These are phyloP conservation scores for Gastrophysa polygoni DNA, from an alignment of 2,888 invertebrate genomes.

Conservation along the genomic window DNA sequence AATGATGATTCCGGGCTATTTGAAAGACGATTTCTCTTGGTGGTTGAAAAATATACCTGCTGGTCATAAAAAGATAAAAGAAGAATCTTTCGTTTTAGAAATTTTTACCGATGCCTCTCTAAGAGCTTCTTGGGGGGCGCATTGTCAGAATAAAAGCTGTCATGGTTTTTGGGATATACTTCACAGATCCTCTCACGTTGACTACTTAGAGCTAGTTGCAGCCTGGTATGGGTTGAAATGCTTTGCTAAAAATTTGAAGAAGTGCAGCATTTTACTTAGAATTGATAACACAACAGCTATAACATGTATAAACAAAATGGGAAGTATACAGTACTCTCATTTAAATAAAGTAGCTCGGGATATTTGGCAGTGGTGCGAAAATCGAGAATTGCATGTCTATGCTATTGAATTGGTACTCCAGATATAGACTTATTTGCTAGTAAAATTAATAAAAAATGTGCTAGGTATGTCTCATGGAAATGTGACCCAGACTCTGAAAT, in stretches of 20 bases:
- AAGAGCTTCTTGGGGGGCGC: constrained; percentile 7
- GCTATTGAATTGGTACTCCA: constrained; percentile 22
- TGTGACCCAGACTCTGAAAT: neutral
- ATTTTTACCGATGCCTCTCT: constrained; percentile 7
- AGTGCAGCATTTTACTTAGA: neutral
- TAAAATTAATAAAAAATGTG: constrained; percentile 10
- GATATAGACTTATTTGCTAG: constrained; percentile 3
- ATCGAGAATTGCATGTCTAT: too few relatives aligned
- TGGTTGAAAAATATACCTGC: neutral
- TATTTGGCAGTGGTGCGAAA: constrained; percentile 1
- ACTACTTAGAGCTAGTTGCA: constrained; percentile 12
- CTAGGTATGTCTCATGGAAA: constrained; percentile 12
- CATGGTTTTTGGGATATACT: neutral
- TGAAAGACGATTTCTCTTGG: constrained; percentile 15
- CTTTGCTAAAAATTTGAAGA: neutral
- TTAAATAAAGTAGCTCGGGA: neutral
- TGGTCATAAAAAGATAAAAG: constrained; percentile 30
- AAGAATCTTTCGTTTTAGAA: neutral
- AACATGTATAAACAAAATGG: neutral
- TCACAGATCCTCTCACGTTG: neutral
- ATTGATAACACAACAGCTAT: constrained; percentile 1
- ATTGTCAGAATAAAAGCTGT: neutral
- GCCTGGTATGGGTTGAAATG: neutral
- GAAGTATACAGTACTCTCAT: neutral
- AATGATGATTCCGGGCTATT: constrained; percentile 2